Percentiles rank a stretch among this genome's conserved stretches.
These are phyloP conservation scores for Drosophila falleni DNA, from an alignment of 2,888 invertebrate genomes.

Conservation along the genomic window DNA sequence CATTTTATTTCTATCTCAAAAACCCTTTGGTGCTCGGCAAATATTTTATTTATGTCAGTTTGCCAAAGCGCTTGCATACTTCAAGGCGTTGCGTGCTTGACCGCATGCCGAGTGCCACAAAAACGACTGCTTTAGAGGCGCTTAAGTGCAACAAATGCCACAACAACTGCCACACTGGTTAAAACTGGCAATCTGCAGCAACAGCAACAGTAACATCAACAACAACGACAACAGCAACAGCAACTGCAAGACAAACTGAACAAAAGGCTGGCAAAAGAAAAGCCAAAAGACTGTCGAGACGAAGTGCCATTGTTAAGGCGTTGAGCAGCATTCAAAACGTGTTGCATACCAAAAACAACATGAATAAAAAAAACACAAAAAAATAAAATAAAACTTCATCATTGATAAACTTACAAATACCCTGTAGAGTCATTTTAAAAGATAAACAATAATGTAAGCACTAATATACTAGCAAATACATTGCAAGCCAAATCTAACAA, in stretches of 20 bases:
- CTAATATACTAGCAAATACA: background rate
- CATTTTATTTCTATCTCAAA: background rate
- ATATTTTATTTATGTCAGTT: constrained; percentile 71
- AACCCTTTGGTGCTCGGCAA: constrained; percentile 43
- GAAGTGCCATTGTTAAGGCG: constrained; percentile 71
- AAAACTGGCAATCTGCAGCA: constrained; percentile 28
- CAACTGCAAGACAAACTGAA: constrained; percentile 24
- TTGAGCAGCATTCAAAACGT: constrained; percentile 63
- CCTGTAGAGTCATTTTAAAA: background rate
- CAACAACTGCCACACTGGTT: constrained; percentile 47
- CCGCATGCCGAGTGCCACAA: constrained; percentile 57
- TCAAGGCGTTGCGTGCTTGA: constrained; percentile 67
- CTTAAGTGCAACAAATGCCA: constrained; percentile 66
- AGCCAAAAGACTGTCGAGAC: constrained; percentile 43
- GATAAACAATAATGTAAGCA: background rate
- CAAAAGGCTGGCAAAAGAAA: constrained; percentile 47
- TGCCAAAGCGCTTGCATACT: constrained; percentile 61
- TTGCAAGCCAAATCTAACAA: background rate
- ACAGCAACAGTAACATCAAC: constrained; percentile 16
- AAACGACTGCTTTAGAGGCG: constrained; percentile 36
- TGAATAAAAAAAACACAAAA: background rate
- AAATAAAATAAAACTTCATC: background rate
- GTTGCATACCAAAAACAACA: constrained; percentile 52
- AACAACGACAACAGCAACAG: constrained; percentile 4
- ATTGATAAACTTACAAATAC: background rate